Evolutionary conservation across 2,888 invertebrate species (phyloP).

Genomic region (Eubasilissa splendida): DNA sequence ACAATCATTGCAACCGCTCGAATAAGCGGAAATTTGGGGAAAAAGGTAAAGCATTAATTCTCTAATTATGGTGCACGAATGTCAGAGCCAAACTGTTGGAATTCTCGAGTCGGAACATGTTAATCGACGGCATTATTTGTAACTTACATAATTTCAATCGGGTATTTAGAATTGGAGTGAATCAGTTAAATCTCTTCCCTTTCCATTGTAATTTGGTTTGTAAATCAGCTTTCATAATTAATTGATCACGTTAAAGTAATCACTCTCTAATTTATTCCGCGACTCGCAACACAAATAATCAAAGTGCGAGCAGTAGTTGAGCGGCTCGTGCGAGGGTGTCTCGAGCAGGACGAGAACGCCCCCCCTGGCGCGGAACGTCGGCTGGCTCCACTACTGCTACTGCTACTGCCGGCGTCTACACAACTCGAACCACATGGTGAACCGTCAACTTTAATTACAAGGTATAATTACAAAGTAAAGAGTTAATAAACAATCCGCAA

Average conservation of each 20-base stretch:
- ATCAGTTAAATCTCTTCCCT: too few species aligned
- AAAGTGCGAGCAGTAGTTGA: not conserved
- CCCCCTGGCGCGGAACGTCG: too few species aligned
- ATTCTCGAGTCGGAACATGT: too few species aligned
- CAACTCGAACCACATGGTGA: constrained; percentile 36
- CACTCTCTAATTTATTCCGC: constrained; percentile 5
- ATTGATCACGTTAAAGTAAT: constrained; percentile 14
- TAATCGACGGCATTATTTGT: too few species aligned
- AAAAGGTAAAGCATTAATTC: too few species aligned
- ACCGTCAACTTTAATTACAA: constrained; percentile 55
- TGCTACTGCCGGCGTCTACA: not conserved
- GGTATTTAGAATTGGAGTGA: too few species aligned
- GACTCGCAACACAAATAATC: not conserved
- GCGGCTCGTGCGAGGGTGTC: not conserved
- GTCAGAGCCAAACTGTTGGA: too few species aligned
- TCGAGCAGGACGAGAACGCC: not conserved
- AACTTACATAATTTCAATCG: too few species aligned
- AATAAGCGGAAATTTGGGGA: too few species aligned
- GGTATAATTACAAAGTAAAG: constrained; percentile 54
- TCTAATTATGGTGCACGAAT: too few species aligned
- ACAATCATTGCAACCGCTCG: too few species aligned
- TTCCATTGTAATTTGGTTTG: too few species aligned
- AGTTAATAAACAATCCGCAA: constrained; percentile 55
- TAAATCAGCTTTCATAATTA: constrained; percentile 3
- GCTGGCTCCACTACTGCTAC: not conserved